Evolutionary conservation across 2,888 invertebrate genomes (phyloP).

Genomic region (Diarsia brunnea): DNA sequence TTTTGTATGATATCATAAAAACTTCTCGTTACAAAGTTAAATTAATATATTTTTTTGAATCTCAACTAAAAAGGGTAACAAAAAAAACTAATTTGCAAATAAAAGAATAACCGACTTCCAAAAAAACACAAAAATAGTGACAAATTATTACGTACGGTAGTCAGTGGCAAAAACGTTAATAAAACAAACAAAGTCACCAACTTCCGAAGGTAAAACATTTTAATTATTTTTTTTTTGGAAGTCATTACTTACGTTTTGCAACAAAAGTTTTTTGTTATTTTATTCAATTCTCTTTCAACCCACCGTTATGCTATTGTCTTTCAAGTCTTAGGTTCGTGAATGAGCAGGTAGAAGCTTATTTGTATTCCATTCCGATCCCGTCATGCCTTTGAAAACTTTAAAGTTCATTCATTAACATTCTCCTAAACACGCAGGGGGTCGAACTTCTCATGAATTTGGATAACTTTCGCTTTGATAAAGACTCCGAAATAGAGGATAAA

Average conservation of each 20-base stretch:
- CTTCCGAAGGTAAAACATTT: not conserved
- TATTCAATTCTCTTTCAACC: not conserved
- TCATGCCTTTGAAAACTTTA: not conserved
- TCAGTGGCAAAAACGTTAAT: not conserved
- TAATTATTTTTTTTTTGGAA: not conserved
- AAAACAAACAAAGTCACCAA: not conserved
- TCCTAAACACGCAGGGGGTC: not conserved
- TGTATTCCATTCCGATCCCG: not conserved
- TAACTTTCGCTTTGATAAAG: not conserved
- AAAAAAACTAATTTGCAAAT: no score
- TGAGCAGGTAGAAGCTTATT: constrained; percentile 10
- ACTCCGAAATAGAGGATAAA: not conserved
- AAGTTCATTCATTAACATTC: constrained; percentile 9
- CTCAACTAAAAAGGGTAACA: not conserved
- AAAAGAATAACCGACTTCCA: no score
- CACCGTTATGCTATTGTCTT: not conserved
- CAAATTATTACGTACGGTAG: not conserved
- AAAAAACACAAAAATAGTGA: not conserved
- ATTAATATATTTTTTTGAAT: not conserved
- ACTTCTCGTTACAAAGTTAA: no score
- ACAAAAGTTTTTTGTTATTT: not conserved
- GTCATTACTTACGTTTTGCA: not conserved
- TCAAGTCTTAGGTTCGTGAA: constrained; percentile 8
- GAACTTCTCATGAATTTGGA: not conserved
- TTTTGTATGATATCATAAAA: no score